Evolutionary conservation across 1,140 invertebrate species (phyloP).

Genomic region (Drosophila nebulosa): DNA sequence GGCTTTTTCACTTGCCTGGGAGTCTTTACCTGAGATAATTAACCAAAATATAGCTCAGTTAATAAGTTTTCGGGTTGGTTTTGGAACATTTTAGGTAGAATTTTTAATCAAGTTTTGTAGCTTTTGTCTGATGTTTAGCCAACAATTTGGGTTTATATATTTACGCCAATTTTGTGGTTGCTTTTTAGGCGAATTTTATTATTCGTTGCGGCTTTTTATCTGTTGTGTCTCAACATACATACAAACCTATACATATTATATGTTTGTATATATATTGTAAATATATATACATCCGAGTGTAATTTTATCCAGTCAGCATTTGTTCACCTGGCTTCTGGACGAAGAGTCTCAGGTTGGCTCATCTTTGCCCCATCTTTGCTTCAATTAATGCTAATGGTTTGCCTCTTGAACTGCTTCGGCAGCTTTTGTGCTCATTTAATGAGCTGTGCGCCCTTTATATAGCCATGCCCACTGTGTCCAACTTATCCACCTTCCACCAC

Average conservation of each 20-base stretch:
- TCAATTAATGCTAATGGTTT: constrained; percentile 59
- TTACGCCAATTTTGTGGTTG: background rate
- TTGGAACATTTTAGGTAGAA: background rate
- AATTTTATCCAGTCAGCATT: background rate
- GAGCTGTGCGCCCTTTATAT: constrained; percentile 11
- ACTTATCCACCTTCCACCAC: background rate
- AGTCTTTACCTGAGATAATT: background rate
- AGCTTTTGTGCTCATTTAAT: constrained; percentile 41
- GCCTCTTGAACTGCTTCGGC: constrained; percentile 25
- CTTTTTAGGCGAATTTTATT: background rate
- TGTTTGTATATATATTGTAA: background rate
- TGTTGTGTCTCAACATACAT: background rate
- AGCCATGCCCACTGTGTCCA: background rate
- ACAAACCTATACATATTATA: background rate
- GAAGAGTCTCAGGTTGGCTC: constrained; percentile 14
- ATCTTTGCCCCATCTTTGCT: constrained; percentile 36
- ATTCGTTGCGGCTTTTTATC: background rate
- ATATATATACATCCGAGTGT: background rate
- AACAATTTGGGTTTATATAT: background rate
- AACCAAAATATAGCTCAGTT: background rate
- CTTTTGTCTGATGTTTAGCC: background rate
- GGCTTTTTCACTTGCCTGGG: background rate
- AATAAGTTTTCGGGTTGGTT: background rate
- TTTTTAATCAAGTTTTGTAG: background rate
- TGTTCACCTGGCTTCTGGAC: background rate